phyloP scores from a whole-genome alignment of 2,888 invertebrate genomes.

The Drosophila sordidapex region DNA sequence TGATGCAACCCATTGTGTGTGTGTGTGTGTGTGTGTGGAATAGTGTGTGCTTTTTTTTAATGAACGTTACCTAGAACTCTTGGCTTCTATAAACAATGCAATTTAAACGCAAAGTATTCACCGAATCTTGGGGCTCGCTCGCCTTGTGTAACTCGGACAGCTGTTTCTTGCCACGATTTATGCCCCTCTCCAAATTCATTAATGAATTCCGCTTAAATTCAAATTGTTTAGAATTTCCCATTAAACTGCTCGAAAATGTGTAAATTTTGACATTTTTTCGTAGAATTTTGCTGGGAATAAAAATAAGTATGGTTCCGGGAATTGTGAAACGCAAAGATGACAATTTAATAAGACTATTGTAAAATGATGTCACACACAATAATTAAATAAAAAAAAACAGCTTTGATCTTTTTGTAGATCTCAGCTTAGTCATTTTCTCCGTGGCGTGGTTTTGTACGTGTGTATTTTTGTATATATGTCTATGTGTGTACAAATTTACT shows the following conservation, averaged over 20 bases:
- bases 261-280: constrained; percentile 22
- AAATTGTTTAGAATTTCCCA: constrained; percentile 37
- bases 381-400: neutral
- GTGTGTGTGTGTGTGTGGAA: neutral
- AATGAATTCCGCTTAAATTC: constrained; percentile 45
- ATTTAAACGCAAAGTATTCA: constrained; percentile 61
- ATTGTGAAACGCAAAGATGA: neutral
- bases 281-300: constrained; percentile 28
- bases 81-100: constrained; percentile 38
- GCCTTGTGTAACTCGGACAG: constrained; percentile 6
- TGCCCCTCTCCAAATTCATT: constrained; percentile 13
- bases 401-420: constrained; percentile 16
- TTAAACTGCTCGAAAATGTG: constrained; percentile 45
- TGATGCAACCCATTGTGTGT: constrained; percentile 4
- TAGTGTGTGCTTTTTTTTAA: constrained; percentile 43
- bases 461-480: neutral
- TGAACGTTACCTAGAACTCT: constrained; percentile 64
- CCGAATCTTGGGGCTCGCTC: constrained; percentile 41
- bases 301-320: neutral
- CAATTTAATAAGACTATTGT: neutral
- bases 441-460: neutral
- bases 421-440: constrained; percentile 12
- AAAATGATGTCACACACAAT: constrained; percentile 39
- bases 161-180: constrained; percentile 24
- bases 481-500: neutral